Evolutionary conservation across 2,113 vertebrate species (phyloP).

Genomic region (Esox niger): DNA sequence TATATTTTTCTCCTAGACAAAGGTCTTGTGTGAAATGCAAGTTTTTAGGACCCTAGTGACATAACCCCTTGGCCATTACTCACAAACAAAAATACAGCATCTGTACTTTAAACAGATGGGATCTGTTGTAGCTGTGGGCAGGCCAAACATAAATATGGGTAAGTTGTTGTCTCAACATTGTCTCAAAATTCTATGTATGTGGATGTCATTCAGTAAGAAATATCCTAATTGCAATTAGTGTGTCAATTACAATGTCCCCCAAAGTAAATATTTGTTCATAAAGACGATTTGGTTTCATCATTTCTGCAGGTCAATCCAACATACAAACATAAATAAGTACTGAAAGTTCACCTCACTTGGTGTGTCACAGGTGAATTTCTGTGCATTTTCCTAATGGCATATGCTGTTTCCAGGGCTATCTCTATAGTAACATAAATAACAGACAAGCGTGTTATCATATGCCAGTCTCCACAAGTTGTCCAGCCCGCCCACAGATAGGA

Average conservation of each 20-base stretch:
- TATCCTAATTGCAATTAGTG: conserved; percentile 87
- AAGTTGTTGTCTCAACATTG: conserved; percentile 75
- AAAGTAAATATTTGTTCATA: not conserved
- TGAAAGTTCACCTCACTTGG: not conserved
- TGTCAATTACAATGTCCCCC: conserved; percentile 88
- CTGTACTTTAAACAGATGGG: not conserved
- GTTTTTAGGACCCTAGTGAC: conserved; percentile 73
- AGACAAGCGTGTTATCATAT: not conserved
- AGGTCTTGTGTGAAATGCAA: not conserved
- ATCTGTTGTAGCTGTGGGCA: not conserved
- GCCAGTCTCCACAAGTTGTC: not conserved
- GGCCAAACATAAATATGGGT: not conserved
- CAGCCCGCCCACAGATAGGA: not conserved
- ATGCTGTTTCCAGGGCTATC: no score
- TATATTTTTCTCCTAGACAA: not conserved
- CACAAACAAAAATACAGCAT: conserved; percentile 67
- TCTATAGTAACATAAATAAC: not conserved
- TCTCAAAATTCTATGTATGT: conserved; percentile 86
- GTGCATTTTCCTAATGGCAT: not conserved
- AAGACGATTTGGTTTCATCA: no score
- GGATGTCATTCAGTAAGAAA: conserved; percentile 80
- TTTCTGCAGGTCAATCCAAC: no score
- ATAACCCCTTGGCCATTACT: conserved; percentile 82
- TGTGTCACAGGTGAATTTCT: not conserved
- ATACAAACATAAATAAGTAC: no score